Evolutionary conservation across 1,140 invertebrate genomes (phyloP).

Genomic region (Hestina assimilis): DNA sequence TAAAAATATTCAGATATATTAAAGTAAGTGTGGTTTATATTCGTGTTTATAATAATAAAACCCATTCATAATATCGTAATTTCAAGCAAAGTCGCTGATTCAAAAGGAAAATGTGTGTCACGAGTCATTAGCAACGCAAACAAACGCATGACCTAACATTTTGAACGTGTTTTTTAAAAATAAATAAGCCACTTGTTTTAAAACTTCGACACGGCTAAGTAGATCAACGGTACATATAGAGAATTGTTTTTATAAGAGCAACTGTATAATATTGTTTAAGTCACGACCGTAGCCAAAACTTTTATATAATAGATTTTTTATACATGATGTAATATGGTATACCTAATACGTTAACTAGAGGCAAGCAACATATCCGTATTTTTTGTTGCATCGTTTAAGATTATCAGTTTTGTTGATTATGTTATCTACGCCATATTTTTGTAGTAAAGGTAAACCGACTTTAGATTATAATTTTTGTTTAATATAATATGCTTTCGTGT

Average conservation of each 20-base stretch:
- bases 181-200: neutral
- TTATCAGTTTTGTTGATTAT: no score
- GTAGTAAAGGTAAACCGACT: no score
- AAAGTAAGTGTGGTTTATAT: neutral
- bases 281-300: constrained; percentile 9
- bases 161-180: neutral
- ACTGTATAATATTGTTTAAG: constrained; percentile 6
- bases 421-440: no score
- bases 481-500: no score
- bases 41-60: neutral
- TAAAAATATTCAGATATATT: neutral
- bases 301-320: no score
- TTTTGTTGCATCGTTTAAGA: no score
- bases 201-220: neutral
- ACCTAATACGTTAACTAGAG: no score
- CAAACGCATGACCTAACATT: neutral
- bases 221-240: constrained; percentile 7
- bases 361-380: no score
- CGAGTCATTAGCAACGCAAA: neutral
- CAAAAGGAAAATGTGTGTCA: constrained; percentile 13
- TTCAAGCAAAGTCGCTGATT: neutral
- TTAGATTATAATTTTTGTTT: no score
- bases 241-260: constrained; percentile 15
- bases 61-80: neutral
- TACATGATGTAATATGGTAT: no score